These are phyloP conservation scores for Lophura swinhoii DNA, from an alignment of 2,797 vertebrate genomes.

Conservation along the genomic window DNA sequence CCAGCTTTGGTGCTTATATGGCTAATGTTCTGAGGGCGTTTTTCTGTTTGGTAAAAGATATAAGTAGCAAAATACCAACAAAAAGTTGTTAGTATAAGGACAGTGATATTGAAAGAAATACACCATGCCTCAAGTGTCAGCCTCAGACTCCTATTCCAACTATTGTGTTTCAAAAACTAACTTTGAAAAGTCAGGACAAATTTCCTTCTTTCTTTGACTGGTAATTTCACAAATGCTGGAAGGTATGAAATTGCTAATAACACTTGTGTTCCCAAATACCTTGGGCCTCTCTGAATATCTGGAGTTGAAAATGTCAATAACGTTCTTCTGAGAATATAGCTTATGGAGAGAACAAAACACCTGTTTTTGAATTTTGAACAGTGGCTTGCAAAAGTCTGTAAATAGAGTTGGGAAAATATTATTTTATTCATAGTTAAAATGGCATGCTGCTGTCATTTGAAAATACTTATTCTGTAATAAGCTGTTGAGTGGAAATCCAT, in stretches of 20 bases:
- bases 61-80: not conserved
- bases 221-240: conserved; percentile 8
- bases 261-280: not conserved
- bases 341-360: not conserved
- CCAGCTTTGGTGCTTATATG: not conserved
- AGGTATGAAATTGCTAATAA: not conserved
- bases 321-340: not conserved
- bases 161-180: not conserved
- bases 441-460: not conserved
- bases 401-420: not conserved
- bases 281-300: not conserved
- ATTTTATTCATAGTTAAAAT: not conserved
- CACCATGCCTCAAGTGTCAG: not conserved
- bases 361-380: not conserved
- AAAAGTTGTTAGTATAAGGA: not conserved
- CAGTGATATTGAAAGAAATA: not conserved
- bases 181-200: not conserved
- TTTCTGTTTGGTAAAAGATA: not conserved
- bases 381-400: not conserved
- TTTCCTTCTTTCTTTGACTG: not conserved
- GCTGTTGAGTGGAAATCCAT: not conserved
- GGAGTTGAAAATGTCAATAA: not conserved
- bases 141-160: not conserved
- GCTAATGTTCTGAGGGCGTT: not conserved
- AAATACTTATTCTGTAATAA: not conserved